Percentiles rank a stretch among this genome's conserved stretches.
Conservation (phyloP, 2,888 invertebrate genomes). For the Chymomyza fuscimana region DNA sequence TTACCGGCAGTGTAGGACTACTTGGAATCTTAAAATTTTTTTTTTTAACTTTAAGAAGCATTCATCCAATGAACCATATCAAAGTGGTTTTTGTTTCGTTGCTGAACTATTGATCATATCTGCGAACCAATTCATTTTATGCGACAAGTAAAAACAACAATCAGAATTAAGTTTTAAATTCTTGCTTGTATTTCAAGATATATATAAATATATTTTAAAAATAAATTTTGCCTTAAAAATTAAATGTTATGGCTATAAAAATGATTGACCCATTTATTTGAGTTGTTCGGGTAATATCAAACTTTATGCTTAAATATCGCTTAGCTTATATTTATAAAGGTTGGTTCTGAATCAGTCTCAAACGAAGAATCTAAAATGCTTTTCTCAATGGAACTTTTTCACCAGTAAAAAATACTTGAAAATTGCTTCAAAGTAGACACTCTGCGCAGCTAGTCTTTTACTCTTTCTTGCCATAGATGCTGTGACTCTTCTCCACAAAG, state of each 20-base stretch:
- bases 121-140: not conserved
- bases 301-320: conserved; percentile 1
- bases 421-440: not conserved
- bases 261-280: not conserved
- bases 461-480: conserved; percentile 56
- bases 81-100: too few relatives aligned
- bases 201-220: not conserved
- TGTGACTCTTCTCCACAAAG: conserved; percentile 72
- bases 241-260: not conserved
- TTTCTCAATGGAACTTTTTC: conserved; percentile 19
- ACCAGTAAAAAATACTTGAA: conserved; percentile 15
- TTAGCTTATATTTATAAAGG: not conserved
- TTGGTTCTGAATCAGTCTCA: conserved; percentile 58
- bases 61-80: too few relatives aligned
- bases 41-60: too few relatives aligned
- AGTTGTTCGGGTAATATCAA: not conserved
- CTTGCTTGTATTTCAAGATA: not conserved
- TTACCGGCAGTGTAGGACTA: too few relatives aligned
- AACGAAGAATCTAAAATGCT: conserved; percentile 49
- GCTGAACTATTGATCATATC: too few relatives aligned
- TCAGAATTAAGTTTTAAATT: not conserved
- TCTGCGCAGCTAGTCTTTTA: conserved; percentile 17
- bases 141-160: not conserved
- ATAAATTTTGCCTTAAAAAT: not conserved
- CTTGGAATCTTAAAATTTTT: too few relatives aligned